Evolutionary conservation across 2,797 vertebrate species (phyloP).

Genomic region (Lepilemur ruficaudatus): DNA sequence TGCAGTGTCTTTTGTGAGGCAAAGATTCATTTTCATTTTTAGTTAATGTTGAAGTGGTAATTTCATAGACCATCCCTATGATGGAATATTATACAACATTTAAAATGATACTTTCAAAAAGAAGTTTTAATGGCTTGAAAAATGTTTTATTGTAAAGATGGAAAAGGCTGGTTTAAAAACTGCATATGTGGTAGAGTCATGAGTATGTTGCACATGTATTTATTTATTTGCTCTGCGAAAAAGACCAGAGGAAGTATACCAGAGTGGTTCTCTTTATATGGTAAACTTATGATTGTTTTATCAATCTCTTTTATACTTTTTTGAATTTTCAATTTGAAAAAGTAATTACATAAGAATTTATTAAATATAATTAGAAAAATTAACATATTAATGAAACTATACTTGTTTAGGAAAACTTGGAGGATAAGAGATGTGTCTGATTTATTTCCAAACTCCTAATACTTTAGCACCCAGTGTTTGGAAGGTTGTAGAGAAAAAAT

Average conservation of each 20-base stretch:
- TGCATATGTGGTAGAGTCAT: background rate
- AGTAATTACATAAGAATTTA: background rate
- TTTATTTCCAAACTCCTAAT: background rate
- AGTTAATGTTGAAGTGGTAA: background rate
- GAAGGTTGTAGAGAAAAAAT: background rate
- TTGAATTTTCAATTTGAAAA: background rate
- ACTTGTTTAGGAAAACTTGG: background rate
- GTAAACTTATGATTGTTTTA: background rate
- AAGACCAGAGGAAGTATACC: background rate
- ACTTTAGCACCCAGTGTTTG: background rate
- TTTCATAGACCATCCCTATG: background rate
- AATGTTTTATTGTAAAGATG: background rate
- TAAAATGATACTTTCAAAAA: conserved; percentile 1
- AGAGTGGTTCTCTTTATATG: background rate
- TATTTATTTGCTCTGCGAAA: background rate
- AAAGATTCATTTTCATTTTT: background rate
- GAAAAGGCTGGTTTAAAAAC: background rate
- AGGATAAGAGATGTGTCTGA: background rate
- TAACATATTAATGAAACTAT: background rate
- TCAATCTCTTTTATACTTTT: background rate
- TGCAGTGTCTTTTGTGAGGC: background rate
- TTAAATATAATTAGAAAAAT: background rate
- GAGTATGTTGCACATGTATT: background rate
- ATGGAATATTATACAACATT: background rate
- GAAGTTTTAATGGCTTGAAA: background rate